Evolutionary conservation across 1,140 invertebrate genomes (phyloP).

Genomic region (Heterodera carotae): DNA sequence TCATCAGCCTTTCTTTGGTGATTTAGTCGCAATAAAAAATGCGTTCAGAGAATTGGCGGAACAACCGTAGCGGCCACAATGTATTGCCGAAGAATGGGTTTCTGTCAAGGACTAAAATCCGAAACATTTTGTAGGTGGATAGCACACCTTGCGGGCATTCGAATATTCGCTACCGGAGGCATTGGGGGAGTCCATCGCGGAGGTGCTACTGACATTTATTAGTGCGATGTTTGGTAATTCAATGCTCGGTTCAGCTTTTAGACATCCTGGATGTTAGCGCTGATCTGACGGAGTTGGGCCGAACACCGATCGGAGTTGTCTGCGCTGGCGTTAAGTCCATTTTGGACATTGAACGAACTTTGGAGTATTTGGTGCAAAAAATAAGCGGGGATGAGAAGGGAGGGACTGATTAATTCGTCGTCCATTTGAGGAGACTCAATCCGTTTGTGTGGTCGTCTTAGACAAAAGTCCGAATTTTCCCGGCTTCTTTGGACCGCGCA

Average conservation of each 20-base stretch:
- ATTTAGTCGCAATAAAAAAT: slow-evolving; percentile 26
- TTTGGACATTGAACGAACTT: slow-evolving; percentile 86
- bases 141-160: slow-evolving; percentile 78
- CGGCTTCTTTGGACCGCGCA: slow-evolving; percentile 81
- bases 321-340: slow-evolving; percentile 96
- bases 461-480: slow-evolving; percentile 74
- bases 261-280: slow-evolving; percentile 80
- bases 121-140: slow-evolving; percentile 67
- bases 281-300: slow-evolving; percentile 85
- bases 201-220: too few relatives aligned
- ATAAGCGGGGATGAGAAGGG: not conserved
- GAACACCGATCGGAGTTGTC: slow-evolving; percentile 83
- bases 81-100: slow-evolving; percentile 35
- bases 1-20: not conserved
- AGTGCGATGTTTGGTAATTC: too few relatives aligned
- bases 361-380: slow-evolving; percentile 89
- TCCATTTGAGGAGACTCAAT: slow-evolving; percentile 78
- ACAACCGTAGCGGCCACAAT: slow-evolving; percentile 95
- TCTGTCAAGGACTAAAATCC: not conserved
- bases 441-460: slow-evolving; percentile 82
- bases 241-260: too few relatives aligned
- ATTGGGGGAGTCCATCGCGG: slow-evolving; percentile 91
- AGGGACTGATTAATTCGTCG: slow-evolving; percentile 28
- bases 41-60: slow-evolving; percentile 77
- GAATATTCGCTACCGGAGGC: slow-evolving; percentile 89